phyloP scores from a whole-genome alignment of 2,888 invertebrate species.

The Eupithecia pulchellata region DNA sequence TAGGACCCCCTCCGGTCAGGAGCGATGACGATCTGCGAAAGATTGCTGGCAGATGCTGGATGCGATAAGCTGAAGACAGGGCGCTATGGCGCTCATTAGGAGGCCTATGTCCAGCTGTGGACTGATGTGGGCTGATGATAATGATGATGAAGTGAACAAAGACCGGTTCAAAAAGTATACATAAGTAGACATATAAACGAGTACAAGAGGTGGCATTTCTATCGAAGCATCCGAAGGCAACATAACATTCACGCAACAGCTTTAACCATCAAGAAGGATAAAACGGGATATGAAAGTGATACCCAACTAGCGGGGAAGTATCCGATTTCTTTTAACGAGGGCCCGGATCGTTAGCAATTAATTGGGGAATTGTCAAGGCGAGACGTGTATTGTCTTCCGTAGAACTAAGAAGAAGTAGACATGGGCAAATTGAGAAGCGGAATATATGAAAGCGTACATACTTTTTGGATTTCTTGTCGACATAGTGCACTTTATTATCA shows the following conservation, averaged over 20 bases:
- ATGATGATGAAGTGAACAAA: not conserved
- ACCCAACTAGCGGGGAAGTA: conserved; percentile 43
- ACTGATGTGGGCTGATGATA: too few relatives aligned
- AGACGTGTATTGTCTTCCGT: conserved; percentile 32
- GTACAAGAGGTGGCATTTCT: not conserved
- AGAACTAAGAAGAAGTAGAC: conserved; percentile 12
- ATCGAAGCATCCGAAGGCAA: not conserved
- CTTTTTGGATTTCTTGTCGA: too few relatives aligned
- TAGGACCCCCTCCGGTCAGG: too few relatives aligned
- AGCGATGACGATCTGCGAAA: too few relatives aligned
- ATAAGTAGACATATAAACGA: not conserved
- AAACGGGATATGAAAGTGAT: conserved; percentile 35
- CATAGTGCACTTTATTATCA: too few relatives aligned
- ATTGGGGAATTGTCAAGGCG: conserved; percentile 53
- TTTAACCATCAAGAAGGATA: conserved; percentile 27
- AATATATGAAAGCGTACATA: too few relatives aligned
- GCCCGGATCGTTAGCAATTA: conserved; percentile 55
- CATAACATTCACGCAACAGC: conserved; percentile 7
- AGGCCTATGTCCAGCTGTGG: too few relatives aligned
- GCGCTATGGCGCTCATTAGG: too few relatives aligned
- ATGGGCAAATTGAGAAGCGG: not conserved
- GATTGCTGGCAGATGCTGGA: too few relatives aligned
- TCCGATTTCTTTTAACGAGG: conserved; percentile 53
- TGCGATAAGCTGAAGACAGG: too few relatives aligned
- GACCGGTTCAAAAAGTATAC: not conserved